Conservation (phyloP, 2,797 vertebrate genomes). For the Hippopotamyrus pictus region DNA sequence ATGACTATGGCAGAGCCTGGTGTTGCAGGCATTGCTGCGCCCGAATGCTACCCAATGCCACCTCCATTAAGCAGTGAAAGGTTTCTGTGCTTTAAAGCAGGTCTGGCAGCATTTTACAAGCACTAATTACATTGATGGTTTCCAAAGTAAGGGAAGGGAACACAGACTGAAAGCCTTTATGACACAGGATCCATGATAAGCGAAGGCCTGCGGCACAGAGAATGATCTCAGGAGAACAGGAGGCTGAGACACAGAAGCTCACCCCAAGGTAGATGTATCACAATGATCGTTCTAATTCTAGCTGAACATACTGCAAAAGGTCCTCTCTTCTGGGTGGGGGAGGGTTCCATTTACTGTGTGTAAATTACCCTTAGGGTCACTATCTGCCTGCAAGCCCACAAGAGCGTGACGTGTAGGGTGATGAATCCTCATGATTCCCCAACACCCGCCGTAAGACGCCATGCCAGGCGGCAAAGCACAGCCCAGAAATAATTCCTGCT, state of each 20-base stretch:
- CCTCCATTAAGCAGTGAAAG: not conserved
- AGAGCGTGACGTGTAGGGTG: not conserved
- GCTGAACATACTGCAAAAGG: not conserved
- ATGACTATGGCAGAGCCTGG: not conserved
- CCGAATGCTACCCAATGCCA: not conserved
- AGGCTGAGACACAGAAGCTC: not conserved
- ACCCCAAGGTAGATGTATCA: not conserved
- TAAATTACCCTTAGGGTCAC: not conserved
- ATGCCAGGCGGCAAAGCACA: not conserved
- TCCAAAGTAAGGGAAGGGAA: slow-evolving; percentile 39
- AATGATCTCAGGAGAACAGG: not conserved
- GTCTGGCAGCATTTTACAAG: slow-evolving; percentile 51
- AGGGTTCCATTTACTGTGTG: not conserved
- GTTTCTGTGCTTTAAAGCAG: slow-evolving; percentile 18
- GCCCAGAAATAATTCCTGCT: not conserved
- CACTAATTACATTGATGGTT: slow-evolving; percentile 58
- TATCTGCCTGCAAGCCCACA: not conserved
- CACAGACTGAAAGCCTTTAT: slow-evolving; percentile 40
- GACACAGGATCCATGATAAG: not conserved
- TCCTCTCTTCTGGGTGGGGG: not conserved
- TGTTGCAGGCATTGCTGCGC: not conserved
- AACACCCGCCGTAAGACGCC: not conserved
- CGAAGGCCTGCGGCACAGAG: not conserved
- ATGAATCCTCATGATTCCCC: not conserved
- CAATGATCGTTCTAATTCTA: not conserved